phyloP scores from a whole-genome alignment of 2,113 vertebrate genomes.

The Sclerurus mexicanus region DNA sequence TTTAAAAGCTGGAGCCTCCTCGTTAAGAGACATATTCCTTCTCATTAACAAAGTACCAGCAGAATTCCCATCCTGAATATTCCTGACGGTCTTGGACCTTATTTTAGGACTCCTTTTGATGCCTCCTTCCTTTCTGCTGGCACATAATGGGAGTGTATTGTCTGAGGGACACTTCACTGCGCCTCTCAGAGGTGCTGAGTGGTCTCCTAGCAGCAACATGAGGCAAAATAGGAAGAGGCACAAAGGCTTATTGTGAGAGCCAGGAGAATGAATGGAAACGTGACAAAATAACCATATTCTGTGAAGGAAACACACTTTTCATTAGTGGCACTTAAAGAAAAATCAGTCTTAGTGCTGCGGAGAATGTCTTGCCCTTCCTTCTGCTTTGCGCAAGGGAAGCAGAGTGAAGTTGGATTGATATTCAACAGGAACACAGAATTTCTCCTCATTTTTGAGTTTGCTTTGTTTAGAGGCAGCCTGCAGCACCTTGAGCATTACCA shows the following conservation, averaged over 20 bases:
- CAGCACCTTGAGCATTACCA: not conserved
- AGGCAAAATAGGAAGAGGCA: not conserved
- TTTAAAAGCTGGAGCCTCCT: not conserved
- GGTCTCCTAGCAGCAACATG: conserved; percentile 49
- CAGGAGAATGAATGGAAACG: not conserved
- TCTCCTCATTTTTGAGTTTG: not conserved
- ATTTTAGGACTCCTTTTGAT: not conserved
- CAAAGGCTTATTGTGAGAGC: conserved; percentile 1
- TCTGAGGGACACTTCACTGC: conserved; percentile 1
- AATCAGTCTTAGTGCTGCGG: not conserved
- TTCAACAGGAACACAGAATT: not conserved
- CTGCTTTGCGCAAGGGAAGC: not conserved
- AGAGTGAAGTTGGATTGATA: not conserved
- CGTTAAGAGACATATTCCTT: not conserved
- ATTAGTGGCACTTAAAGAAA: conserved; percentile 12
- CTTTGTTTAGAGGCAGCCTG: not conserved
- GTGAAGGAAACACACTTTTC: conserved; percentile 29
- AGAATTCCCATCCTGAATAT: not conserved
- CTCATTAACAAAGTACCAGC: not conserved
- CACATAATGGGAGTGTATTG: not conserved
- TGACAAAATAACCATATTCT: conserved; percentile 25
- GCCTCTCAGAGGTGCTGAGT: not conserved
- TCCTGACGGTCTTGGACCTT: not conserved
- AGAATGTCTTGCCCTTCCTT: not conserved
- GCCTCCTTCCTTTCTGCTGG: not conserved